A percentile compares a stretch with the other conserved stretches of the same genome.
Conservation (phyloP, 2,113 vertebrate species). For the Ramphastos sulfuratus region DNA sequence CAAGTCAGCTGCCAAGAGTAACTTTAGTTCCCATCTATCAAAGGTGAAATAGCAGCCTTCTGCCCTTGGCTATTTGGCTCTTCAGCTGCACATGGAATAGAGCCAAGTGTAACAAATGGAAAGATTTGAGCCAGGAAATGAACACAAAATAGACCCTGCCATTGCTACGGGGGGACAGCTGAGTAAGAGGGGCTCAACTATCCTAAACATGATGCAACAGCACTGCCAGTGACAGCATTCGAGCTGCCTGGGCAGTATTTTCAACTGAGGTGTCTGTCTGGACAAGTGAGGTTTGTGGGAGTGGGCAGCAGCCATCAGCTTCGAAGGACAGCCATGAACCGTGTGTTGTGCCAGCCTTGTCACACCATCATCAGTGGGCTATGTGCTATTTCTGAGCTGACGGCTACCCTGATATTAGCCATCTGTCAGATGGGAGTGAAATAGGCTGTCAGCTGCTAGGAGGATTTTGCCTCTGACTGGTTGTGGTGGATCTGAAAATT, state of each 20-base stretch:
- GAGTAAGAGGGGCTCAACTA: not conserved
- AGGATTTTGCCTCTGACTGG: not conserved
- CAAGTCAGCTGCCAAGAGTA: slow-evolving; percentile 23
- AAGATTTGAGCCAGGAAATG: slow-evolving; percentile 28
- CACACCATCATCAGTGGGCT: not conserved
- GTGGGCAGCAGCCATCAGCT: not conserved
- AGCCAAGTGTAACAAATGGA: slow-evolving; percentile 28
- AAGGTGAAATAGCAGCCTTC: slow-evolving; percentile 37
- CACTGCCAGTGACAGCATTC: not conserved
- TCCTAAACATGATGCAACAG: not conserved
- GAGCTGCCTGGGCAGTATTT: not conserved
- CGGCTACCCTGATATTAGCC: not conserved
- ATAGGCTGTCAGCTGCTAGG: not conserved
- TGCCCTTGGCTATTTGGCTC: slow-evolving; percentile 54
- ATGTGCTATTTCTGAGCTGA: not conserved
- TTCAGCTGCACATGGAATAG: not conserved
- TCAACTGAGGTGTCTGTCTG: not conserved
- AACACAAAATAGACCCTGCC: not conserved
- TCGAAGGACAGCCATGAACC: not conserved
- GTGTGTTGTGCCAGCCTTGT: not conserved
- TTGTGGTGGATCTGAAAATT: not conserved
- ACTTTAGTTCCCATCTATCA: slow-evolving; percentile 36
- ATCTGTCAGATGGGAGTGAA: not conserved
- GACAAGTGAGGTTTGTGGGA: not conserved
- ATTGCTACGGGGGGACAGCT: not conserved